Evolutionary conservation across 2,888 invertebrate genomes (phyloP).

Genomic region (Eumerus sabulonum): DNA sequence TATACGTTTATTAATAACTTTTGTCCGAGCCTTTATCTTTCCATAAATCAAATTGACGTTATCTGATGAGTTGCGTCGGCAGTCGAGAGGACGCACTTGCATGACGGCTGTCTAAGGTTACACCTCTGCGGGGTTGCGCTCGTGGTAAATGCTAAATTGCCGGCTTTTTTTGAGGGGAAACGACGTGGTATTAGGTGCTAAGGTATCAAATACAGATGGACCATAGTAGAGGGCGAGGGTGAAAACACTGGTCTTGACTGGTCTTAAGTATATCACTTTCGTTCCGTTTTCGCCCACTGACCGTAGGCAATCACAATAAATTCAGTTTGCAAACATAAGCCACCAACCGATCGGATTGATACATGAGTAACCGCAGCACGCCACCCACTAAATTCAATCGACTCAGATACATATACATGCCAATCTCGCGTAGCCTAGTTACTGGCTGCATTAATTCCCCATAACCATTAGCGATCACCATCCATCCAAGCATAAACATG

Average conservation of each 20-base stretch:
- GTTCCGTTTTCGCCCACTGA: too few species aligned
- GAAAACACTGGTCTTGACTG: too few species aligned
- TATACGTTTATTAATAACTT: conserved; percentile 40
- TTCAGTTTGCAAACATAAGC: too few species aligned
- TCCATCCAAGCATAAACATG: conserved; percentile 57
- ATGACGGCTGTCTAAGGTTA: not conserved
- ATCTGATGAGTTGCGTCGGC: conserved; percentile 47
- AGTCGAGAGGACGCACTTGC: conserved; percentile 1
- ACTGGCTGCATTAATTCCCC: conserved; percentile 58
- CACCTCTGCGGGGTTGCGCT: conserved; percentile 9
- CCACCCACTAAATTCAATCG: conserved; percentile 31
- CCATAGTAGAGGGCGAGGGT: conserved; percentile 27
- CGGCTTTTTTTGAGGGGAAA: conserved; percentile 38
- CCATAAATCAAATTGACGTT: conserved; percentile 63
- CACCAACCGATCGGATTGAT: too few species aligned
- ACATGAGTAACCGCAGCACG: conserved; percentile 6
- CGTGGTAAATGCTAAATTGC: conserved; percentile 26
- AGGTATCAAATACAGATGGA: conserved; percentile 54
- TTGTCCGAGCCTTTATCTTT: conserved; percentile 53
- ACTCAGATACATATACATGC: conserved; percentile 20
- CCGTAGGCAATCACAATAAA: too few species aligned
- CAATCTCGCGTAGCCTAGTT: conserved; percentile 1
- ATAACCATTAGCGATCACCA: conserved; percentile 63
- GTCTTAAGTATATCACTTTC: too few species aligned
- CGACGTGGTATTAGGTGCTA: conserved; percentile 50